phyloP scores from a whole-genome alignment of 2,888 invertebrate species.

The Drosophila robusta region DNA sequence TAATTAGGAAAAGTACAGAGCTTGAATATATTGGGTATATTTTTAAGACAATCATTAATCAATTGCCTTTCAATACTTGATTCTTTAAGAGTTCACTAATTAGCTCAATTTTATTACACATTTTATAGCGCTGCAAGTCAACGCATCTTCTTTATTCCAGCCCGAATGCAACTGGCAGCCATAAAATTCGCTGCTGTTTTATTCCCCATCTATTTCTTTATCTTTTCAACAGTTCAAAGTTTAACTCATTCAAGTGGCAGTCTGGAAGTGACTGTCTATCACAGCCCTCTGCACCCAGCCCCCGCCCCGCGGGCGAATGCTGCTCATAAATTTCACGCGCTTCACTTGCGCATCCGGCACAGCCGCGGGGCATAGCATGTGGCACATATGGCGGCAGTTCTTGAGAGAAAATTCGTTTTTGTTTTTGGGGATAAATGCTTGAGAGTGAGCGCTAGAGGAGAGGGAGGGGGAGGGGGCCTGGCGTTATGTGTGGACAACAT shows the following conservation, averaged over 20 bases:
- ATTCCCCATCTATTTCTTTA: conserved; percentile 20
- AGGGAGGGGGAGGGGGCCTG: not conserved
- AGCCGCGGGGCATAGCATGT: conserved; percentile 24
- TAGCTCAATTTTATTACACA: conserved; percentile 55
- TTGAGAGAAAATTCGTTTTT: conserved; percentile 54
- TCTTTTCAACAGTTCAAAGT: conserved; percentile 72
- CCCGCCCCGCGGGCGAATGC: conserved; percentile 5
- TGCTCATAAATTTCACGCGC: conserved; percentile 75
- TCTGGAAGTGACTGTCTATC: conserved; percentile 64
- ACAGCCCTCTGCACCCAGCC: conserved; percentile 28
- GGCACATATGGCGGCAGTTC: conserved; percentile 68
- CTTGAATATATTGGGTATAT: not conserved
- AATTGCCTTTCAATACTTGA: conserved; percentile 42
- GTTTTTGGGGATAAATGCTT: conserved; percentile 1
- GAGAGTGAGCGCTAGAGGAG: not conserved
- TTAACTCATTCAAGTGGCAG: conserved; percentile 69
- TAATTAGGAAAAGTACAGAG: not conserved
- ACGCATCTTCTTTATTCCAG: not conserved
- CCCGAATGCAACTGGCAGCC: conserved; percentile 46
- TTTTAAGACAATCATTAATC: conserved; percentile 17
- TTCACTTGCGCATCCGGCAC: conserved; percentile 69
- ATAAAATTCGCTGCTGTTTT: conserved; percentile 32
- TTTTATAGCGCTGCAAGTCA: conserved; percentile 49
- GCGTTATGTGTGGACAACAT: conserved; percentile 64
- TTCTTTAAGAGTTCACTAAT: conserved; percentile 45